Conservation (phyloP, 2,888 invertebrate genomes). For the Phortica okadai region DNA sequence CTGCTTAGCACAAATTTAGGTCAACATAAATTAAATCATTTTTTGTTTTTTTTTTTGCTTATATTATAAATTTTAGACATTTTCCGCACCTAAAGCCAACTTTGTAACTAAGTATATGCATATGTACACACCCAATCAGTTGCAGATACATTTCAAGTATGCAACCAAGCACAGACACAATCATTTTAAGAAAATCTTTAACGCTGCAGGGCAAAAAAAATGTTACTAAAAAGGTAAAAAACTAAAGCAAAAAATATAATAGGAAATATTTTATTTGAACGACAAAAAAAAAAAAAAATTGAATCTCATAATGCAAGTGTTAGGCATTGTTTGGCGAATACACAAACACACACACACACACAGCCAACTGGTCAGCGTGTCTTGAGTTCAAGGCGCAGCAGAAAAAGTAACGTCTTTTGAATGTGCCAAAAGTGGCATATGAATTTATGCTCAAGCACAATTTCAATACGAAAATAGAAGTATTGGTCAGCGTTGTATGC, state of each 20-base stretch:
- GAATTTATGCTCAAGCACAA: not conserved
- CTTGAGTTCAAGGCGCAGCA: not conserved
- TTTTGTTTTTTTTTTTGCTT: too few species aligned
- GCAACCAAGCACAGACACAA: slow-evolving; percentile 44
- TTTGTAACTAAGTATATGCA: not conserved
- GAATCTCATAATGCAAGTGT: slow-evolving; percentile 23
- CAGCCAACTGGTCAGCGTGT: slow-evolving; percentile 13
- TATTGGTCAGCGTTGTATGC: not conserved
- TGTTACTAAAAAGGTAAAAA: slow-evolving; percentile 5
- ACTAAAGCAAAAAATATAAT: not conserved
- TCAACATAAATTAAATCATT: not conserved
- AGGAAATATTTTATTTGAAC: slow-evolving; percentile 10
- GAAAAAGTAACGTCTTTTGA: slow-evolving; percentile 31
- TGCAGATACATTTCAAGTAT: slow-evolving; percentile 39
- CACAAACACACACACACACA: slow-evolving; percentile 2
- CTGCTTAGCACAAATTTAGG: slow-evolving; percentile 3
- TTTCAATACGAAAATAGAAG: not conserved
- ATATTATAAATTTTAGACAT: not conserved
- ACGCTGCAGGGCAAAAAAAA: slow-evolving; percentile 21
- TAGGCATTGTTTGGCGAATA: slow-evolving; percentile 23
- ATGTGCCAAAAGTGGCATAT: slow-evolving; percentile 17
- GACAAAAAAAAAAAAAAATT: not conserved
- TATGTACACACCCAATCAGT: slow-evolving; percentile 39
- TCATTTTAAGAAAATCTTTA: slow-evolving; percentile 45
- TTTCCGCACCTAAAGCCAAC: slow-evolving; percentile 18